Evolutionary conservation across 2,113 vertebrate species (phyloP), one percentile per base, ranked within the genome.

Genomic region (Calonectris borealis): DNA sequence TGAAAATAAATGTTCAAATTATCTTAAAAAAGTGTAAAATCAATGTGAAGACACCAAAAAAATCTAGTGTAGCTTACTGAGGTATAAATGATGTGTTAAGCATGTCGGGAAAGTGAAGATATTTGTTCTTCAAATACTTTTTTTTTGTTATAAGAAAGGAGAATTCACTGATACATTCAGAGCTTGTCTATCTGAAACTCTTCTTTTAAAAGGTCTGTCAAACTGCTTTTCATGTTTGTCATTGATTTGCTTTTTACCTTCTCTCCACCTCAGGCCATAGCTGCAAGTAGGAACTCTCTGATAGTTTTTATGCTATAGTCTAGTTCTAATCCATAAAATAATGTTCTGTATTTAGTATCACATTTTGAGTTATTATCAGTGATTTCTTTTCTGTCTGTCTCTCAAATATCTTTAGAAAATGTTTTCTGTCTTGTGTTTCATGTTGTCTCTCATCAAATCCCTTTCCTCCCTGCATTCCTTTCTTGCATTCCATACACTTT

Each of bases 401-500:
- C 36, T 83, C 20, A 81, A 8, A 31, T 51, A 34, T 19, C 19
- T 40, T 68, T 49, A 79, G 42, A 57, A 78, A 31, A 36, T 61
- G 10, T 32, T 88, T 88, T 54, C 26, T 83, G 44, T 31, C 7
- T 55, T 73, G 26, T 36, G 19, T 36, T 86, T 49, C 48, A 6
- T 55, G 18, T 32, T 54, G 38, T 65, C 22, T 76, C 51, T 86
- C 48, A 14, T 60, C n/a, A 31, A 7, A 9, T 65, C 46, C 13
- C 21, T 49, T 54, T 48, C 19, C 24, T 69, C 11, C 10, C 15
- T 8, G 34, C 26, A 29, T 34, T 78, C 38, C 24, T 86, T 69
- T 83, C 19, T 25, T 10, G 15, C 11, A 1, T 38, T 38, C 36
- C 36, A 7, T 18, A 3, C 8, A 0, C 3, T 11, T 10, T 34